A percentile compares a stretch with the other conserved stretches of the same genome.
phyloP scores from a whole-genome alignment of 1,140 invertebrate species.

The Microplitis mediator region DNA sequence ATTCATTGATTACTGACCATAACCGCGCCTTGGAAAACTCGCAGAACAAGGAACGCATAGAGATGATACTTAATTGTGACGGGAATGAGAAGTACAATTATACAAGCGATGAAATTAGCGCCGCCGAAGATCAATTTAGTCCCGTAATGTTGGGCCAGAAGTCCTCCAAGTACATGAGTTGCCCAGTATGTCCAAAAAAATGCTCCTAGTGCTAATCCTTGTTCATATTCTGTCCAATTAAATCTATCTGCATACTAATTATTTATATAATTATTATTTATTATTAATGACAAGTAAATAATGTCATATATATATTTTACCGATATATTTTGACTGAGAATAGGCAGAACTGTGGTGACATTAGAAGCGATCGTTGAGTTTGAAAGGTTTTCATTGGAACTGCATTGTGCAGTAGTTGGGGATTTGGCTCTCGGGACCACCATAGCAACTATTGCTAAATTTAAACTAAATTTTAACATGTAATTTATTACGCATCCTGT shows the following conservation, averaged over 20 bases:
- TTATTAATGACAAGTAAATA: no score
- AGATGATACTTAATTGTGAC: slow-evolving; percentile 67
- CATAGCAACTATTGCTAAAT: slow-evolving; percentile 26
- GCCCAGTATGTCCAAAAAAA: slow-evolving; percentile 79
- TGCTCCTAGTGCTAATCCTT: slow-evolving; percentile 71
- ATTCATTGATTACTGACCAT: slow-evolving; percentile 63
- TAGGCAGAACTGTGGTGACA: no score
- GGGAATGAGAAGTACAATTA: slow-evolving; percentile 75
- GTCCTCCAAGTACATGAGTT: slow-evolving; percentile 76
- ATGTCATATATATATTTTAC: no score
- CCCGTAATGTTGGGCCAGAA: slow-evolving; percentile 73
- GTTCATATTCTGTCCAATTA: slow-evolving; percentile 72
- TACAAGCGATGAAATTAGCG: slow-evolving; percentile 70
- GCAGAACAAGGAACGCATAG: slow-evolving; percentile 67
- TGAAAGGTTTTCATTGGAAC: not conserved
- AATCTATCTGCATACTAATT: slow-evolving; percentile 59
- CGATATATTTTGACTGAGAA: no score
- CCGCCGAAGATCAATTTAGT: slow-evolving; percentile 75
- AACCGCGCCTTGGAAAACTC: slow-evolving; percentile 77
- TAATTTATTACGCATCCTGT: slow-evolving; percentile 28
- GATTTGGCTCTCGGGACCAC: slow-evolving; percentile 17
- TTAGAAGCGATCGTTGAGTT: no score
- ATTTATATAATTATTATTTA: no score
- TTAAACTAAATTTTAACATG: slow-evolving; percentile 28
- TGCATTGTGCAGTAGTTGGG: not conserved